Evolutionary conservation across 2,888 invertebrate genomes (phyloP).

Genomic region (Tribolium freemani): DNA sequence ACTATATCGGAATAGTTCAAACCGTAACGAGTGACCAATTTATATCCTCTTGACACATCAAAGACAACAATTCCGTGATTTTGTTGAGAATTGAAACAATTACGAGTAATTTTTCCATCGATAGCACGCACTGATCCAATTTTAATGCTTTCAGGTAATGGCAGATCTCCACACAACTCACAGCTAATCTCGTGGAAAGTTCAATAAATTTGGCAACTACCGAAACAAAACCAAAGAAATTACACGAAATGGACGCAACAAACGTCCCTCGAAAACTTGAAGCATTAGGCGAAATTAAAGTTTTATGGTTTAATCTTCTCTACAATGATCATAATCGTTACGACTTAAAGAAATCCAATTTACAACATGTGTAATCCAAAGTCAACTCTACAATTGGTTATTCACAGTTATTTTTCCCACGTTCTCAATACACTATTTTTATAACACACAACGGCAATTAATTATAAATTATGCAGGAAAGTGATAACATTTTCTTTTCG

Average conservation of each 20-base stretch:
- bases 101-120: neutral
- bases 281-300: conserved; percentile 20
- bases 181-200: neutral
- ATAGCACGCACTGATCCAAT: neutral
- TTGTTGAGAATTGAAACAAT: neutral
- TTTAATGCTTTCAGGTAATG: neutral
- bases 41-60: neutral
- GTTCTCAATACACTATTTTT: too few relatives aligned
- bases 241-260: conserved; percentile 6
- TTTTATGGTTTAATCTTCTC: conserved; percentile 37
- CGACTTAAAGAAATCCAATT: conserved; percentile 29
- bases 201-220: neutral
- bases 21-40: neutral
- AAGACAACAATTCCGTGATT: neutral
- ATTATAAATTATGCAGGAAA: neutral
- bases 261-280: conserved; percentile 7
- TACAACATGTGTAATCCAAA: conserved; percentile 43
- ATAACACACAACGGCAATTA: neutral
- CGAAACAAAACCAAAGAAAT: conserved; percentile 2
- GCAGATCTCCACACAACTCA: neutral
- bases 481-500: neutral
- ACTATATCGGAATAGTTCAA: neutral
- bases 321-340: conserved; percentile 22
- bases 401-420: too few relatives aligned
- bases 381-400: conserved; percentile 41